Evolutionary conservation across 2,113 vertebrate species (phyloP), one percentile per base, ranked within the genome.

Genomic region (Mustelus asterias): DNA sequence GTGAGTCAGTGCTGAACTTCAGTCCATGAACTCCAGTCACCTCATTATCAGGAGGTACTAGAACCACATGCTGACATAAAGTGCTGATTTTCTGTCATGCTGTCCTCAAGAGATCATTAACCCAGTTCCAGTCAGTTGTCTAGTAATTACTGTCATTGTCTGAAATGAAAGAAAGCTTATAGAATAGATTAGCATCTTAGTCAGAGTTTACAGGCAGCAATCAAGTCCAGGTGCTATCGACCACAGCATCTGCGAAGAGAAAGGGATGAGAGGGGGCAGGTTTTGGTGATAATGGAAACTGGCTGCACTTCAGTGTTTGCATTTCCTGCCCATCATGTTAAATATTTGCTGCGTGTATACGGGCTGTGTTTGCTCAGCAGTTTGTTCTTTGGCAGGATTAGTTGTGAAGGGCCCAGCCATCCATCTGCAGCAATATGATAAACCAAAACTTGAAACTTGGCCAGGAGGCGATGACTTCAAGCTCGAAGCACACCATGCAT

Each of bases 311-410:
- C 54, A 58, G 86, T 89, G 44, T 89, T 89, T 89, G 86, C 48
- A 58, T 26, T 90, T 90, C 24, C 88, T 60, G 48, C 16, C 88
- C 88, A 60, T 58, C 11, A 4, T 58, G 54, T 90, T 90, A 60
- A 90, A 33, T 90, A 90, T 90, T 90, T 60, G 54, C 88, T 16
- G 88, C 14, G 58, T 63, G 54, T 60, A 58, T 58, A 58, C 1
- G 2, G 85, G 54, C 88, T 90, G 88, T 86, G 83, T 60, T 90
- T 60, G 88, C 88, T 90, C 88, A 90, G 88, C 88, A 90, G 88
- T 60, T 60, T 26, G 54, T 60, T 90, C 88, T 54, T 58, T 90
- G 88, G 48, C 88, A 90, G 54, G 54, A 90, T 60, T 90, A 60
- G 26, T 58, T 90, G 24, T 33, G 54, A 54, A 54, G 85, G 22